Conservation (phyloP, 2,797 vertebrate genomes). For the Clarias fuscus region DNA sequence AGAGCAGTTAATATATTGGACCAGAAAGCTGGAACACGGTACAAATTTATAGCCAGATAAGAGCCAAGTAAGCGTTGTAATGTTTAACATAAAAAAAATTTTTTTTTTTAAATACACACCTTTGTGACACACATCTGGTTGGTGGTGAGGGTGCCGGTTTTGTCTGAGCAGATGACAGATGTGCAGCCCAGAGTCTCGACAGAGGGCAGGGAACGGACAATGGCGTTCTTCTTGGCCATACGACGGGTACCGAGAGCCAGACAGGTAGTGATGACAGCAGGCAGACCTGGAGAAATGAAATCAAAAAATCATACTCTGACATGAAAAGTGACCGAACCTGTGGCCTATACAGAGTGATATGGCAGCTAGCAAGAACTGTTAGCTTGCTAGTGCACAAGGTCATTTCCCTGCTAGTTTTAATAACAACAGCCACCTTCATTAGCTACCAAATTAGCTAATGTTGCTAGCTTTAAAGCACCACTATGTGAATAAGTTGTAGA, state of each 20-base stretch:
- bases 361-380: background rate
- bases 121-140: constrained; percentile 98
- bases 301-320: background rate
- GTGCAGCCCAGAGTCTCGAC: constrained; percentile 95
- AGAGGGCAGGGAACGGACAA: constrained; percentile 90
- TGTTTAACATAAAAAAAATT: background rate
- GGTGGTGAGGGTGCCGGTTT: constrained; percentile 95
- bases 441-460: background rate
- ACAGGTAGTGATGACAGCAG: constrained; percentile 95
- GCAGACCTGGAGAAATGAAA: constrained; percentile 76
- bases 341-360: background rate
- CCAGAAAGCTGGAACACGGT: background rate
- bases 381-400: background rate
- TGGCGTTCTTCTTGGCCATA: constrained; percentile 97
- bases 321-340: background rate
- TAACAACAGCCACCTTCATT: background rate
- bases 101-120: constrained; percentile 77
- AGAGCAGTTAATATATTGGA: background rate
- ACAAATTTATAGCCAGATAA: too few relatives aligned
- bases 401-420: background rate
- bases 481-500: background rate
- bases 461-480: background rate
- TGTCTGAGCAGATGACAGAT: constrained; percentile 96
- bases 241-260: constrained; percentile 91
- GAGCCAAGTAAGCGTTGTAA: background rate